phyloP scores from a whole-genome alignment of 2,888 invertebrate species.

The Dysmachus trigonus region DNA sequence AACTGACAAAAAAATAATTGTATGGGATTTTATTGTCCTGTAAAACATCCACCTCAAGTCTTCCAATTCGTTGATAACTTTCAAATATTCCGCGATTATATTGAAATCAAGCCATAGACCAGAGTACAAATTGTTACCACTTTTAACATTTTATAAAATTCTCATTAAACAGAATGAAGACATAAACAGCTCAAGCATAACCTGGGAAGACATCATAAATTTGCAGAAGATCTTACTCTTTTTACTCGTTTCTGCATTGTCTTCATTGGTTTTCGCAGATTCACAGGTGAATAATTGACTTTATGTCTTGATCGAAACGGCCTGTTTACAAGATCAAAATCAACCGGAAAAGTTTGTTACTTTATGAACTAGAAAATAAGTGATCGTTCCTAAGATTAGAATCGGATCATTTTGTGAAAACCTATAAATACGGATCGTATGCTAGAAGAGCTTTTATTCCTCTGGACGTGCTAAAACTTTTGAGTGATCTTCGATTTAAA shows the following conservation, averaged over 20 bases:
- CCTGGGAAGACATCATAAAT: not conserved
- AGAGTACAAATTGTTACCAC: not conserved
- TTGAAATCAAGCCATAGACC: not conserved
- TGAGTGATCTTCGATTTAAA: not conserved
- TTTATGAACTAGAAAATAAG: constrained; percentile 18
- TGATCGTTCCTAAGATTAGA: not conserved
- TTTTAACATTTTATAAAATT: not conserved
- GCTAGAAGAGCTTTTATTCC: not conserved
- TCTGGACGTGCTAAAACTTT: not conserved
- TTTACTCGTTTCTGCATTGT: not conserved
- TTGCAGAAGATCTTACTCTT: not conserved
- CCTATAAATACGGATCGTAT: not conserved
- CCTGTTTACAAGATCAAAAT: not conserved
- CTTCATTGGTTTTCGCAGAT: not conserved
- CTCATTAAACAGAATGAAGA: not conserved
- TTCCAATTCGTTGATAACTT: too few relatives aligned
- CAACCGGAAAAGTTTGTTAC: constrained; percentile 5
- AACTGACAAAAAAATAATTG: too few relatives aligned
- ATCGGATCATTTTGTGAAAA: not conserved
- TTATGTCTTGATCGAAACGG: not conserved
- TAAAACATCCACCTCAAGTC: too few relatives aligned
- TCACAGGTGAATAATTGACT: constrained; percentile 28
- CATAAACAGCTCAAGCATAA: not conserved
- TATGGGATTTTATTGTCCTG: too few relatives aligned
- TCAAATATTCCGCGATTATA: too few relatives aligned